Conservation (phyloP, 2,113 vertebrate species). For the Lepus americanus region DNA sequence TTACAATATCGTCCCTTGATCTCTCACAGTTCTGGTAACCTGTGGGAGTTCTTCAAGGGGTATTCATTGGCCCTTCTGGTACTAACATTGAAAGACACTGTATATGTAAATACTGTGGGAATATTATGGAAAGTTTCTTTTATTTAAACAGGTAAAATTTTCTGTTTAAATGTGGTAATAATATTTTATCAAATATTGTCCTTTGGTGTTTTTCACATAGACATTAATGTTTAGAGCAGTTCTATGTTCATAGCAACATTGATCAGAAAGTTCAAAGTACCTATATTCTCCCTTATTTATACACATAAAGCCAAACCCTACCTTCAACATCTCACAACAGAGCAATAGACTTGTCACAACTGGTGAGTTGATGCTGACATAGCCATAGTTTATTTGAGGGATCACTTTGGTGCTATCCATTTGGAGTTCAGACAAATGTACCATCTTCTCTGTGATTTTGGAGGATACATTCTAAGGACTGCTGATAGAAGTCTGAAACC, state of each 20-base stretch:
- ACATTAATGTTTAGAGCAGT: neutral
- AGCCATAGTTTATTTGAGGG: neutral
- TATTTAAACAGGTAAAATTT: neutral
- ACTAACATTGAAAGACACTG: neutral
- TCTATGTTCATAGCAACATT: neutral
- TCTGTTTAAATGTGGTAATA: neutral
- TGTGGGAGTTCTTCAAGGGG: neutral
- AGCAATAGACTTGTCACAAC: neutral
- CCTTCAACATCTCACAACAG: neutral
- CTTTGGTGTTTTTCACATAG: neutral
- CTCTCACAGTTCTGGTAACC: neutral
- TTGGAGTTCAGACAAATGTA: neutral
- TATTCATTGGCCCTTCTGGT: neutral
- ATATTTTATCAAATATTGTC: neutral
- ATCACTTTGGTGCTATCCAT: neutral
- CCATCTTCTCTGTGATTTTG: too few species aligned
- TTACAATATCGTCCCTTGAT: neutral
- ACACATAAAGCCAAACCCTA: neutral
- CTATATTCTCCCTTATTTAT: neutral
- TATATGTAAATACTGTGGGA: neutral
- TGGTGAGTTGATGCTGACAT: neutral
- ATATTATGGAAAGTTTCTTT: neutral
- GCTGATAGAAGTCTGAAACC: neutral
- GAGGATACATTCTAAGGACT: neutral
- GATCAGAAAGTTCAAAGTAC: neutral